phyloP scores from a whole-genome alignment of 1,140 invertebrate species.

The Babylonia areolata region DNA sequence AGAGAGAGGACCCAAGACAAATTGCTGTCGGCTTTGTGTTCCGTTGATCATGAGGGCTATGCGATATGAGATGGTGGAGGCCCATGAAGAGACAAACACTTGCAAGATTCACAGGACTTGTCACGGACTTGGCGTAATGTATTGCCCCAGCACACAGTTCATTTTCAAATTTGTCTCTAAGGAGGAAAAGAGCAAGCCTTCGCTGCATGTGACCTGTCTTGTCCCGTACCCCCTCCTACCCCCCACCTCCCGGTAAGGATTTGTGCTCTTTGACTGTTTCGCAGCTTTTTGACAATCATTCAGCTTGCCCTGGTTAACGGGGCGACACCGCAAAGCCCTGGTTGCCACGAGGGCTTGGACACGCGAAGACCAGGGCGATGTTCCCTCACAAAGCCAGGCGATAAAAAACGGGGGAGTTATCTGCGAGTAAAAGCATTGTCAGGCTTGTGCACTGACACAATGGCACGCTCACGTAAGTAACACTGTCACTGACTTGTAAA shows the following conservation, averaged over 20 bases:
- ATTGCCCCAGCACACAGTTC: slow-evolving; percentile 20
- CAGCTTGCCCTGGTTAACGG: not conserved
- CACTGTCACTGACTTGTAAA: too few relatives aligned
- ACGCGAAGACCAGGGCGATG: too few relatives aligned
- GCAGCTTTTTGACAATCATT: slow-evolving; percentile 28
- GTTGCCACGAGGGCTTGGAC: not conserved
- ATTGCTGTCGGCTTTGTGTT: slow-evolving; percentile 10
- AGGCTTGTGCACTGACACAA: too few relatives aligned
- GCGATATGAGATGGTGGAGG: slow-evolving; percentile 36
- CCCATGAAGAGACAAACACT: slow-evolving; percentile 35
- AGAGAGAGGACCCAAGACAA: slow-evolving; percentile 22
- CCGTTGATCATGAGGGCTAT: not conserved
- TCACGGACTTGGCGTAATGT: slow-evolving; percentile 27
- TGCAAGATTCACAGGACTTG: slow-evolving; percentile 40
- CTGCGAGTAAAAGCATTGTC: too few relatives aligned
- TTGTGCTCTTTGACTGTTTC: slow-evolving; percentile 12
- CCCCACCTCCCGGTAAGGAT: not conserved
- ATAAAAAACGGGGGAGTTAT: too few relatives aligned
- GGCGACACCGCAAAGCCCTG: not conserved
- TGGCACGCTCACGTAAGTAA: too few relatives aligned
- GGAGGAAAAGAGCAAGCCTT: slow-evolving; percentile 19
- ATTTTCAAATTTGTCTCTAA: slow-evolving; percentile 35
- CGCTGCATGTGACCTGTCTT: not conserved
- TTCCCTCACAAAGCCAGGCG: too few relatives aligned
- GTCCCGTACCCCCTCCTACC: not conserved